phyloP scores from a whole-genome alignment of 2,888 invertebrate genomes.

The Ariolimax columbianus region DNA sequence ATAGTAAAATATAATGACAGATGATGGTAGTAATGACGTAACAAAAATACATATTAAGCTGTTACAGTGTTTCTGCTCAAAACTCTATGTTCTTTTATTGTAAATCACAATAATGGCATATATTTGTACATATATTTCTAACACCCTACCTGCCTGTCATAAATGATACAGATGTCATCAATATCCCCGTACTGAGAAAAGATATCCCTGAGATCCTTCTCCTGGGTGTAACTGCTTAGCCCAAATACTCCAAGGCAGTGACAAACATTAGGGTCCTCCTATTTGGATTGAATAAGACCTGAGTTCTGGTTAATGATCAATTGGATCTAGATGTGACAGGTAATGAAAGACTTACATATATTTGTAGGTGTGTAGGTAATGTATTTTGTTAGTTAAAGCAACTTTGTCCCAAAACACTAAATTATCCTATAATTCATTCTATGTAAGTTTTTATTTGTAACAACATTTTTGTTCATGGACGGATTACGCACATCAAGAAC shows the following conservation, averaged over 20 bases:
- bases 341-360: not conserved
- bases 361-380: not conserved
- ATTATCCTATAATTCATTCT: no score
- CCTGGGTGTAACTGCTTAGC: conserved; percentile 93
- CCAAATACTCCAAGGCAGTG: conserved; percentile 97
- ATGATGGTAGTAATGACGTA: not conserved
- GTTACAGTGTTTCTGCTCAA: not conserved
- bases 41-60: not conserved
- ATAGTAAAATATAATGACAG: no score
- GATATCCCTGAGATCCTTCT: conserved; percentile 92
- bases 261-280: conserved; percentile 85
- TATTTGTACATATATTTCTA: not conserved
- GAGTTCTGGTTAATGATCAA: not conserved
- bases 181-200: conserved; percentile 95
- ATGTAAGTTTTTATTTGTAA: no score
- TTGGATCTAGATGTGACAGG: not conserved
- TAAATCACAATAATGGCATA: not conserved
- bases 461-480: no score
- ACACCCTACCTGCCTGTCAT: conserved; percentile 90
- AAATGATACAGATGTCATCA: conserved; percentile 94
- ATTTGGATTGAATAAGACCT: not conserved
- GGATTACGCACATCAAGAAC: no score
- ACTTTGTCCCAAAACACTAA: no score
- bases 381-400: no score
- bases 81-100: not conserved